Evolutionary conservation across 2,797 vertebrate species (phyloP).

Genomic region (Varecia variegata): DNA sequence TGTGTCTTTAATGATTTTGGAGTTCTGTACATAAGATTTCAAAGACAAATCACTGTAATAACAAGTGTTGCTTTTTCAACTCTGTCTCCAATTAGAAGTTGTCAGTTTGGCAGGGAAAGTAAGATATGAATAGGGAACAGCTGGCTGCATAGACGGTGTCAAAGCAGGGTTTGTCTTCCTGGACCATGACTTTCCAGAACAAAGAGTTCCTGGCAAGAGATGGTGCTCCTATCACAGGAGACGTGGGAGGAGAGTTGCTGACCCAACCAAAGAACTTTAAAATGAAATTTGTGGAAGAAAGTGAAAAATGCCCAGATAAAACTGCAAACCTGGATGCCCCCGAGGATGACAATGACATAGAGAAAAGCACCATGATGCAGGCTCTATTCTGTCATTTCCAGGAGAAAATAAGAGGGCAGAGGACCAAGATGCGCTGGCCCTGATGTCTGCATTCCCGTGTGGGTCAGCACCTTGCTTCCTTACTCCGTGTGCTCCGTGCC

Average conservation of each 20-base stretch:
- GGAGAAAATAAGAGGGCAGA: constrained; percentile 46
- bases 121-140: constrained; percentile 43
- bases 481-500: neutral
- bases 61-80: constrained; percentile 4
- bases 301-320: constrained; percentile 63
- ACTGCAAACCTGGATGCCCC: neutral
- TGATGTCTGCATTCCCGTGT: neutral
- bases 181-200: constrained; percentile 45
- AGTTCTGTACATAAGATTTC: neutral
- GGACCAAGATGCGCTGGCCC: neutral
- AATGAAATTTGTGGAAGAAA: constrained; percentile 67
- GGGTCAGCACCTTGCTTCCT: neutral
- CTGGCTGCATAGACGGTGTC: constrained; percentile 56
- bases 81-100: neutral
- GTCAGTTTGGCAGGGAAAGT: constrained; percentile 31
- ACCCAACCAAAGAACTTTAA: constrained; percentile 61
- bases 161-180: constrained; percentile 61
- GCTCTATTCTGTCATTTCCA: constrained; percentile 29
- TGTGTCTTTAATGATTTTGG: neutral
- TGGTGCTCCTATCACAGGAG: neutral
- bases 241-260: constrained; percentile 50
- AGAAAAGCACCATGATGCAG: neutral
- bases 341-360: constrained; percentile 37
- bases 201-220: constrained; percentile 65
- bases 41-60: neutral